Evolutionary conservation across 2,113 vertebrate species (phyloP).

Genomic region (Silurus meridionalis): DNA sequence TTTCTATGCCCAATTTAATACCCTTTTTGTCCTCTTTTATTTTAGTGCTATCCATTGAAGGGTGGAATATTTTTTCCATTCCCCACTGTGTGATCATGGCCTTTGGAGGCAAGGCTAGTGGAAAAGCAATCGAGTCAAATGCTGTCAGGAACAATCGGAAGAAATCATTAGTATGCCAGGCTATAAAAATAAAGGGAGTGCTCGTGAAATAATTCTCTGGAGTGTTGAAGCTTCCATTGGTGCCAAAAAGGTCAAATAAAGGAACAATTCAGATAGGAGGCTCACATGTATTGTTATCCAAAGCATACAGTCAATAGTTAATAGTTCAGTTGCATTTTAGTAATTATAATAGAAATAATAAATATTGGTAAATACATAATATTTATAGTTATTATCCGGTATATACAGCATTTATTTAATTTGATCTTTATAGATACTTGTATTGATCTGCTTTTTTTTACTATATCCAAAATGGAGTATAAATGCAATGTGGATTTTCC

Average conservation of each 20-base stretch:
- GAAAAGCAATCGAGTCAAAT: neutral
- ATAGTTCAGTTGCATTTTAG: too few species aligned
- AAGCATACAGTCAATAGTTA: neutral
- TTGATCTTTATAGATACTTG: neutral
- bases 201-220: conserved; percentile 19
- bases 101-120: conserved; percentile 9
- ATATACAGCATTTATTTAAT: neutral
- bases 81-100: neutral
- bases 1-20: neutral
- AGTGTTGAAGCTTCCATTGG: neutral
- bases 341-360: too few species aligned
- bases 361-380: too few species aligned
- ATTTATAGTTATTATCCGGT: too few species aligned
- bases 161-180: neutral
- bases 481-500: neutral
- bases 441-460: neutral
- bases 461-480: neutral
- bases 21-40: neutral
- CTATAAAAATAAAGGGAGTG: conserved; percentile 17
- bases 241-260: conserved; percentile 9
- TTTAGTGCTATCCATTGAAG: neutral
- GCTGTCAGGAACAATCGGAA: conserved; percentile 13
- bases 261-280: conserved; percentile 4
- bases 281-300: conserved; percentile 9
- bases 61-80: conserved; percentile 23